Evolutionary conservation across 2,113 vertebrate genomes (phyloP), one percentile per base, ranked within the genome.

Genomic region (Enhydra lutris): DNA sequence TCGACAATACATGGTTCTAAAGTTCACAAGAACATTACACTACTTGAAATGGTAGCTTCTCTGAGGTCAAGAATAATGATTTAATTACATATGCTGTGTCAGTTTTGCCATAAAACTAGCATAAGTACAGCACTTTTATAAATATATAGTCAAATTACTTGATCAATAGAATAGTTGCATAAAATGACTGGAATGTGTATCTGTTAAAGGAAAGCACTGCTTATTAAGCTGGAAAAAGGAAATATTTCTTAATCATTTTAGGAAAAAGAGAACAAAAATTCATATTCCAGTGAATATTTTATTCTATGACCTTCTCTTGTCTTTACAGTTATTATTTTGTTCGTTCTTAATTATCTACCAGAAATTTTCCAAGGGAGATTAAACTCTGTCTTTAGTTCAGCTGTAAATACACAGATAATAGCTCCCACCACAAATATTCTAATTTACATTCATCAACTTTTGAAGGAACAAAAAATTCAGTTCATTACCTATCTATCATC

Each of bases 221-320:
- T 96, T 94, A 85, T 81, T 89, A 91, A 88, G 42, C 63, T 94
- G 39, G n/a, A 69, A 97, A 96, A 81, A 6, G 45, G 24, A 14
- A 45, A 94, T 94, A 92, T 91, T 97, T 95, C 34, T 89, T 63
- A 81, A 84, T 88, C 83, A 57, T 91, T 95, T 96, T 81, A 80
- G n/a, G 23, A 31, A 26, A 95, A 74, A 50, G 15, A 87, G 39
- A 86, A 57, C 18, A 83, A 97, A 86, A 97, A 85, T 94, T 79
- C 21, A 95, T 91, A 91, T 85, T 67, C 47, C 21, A 78, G 85
- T 89, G 88, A 61, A 76, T 59, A 55, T 34, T 94, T 95, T 9
- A 39, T 61, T 74, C 42, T 17, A 42, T 74, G 9, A 23, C 47
- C 63, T 67, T 74, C 6, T 67, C 24, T 17, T 59, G 17, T 94